Conservation (phyloP, 2,797 vertebrate genomes). For the Paramormyrops hopkinsi region DNA sequence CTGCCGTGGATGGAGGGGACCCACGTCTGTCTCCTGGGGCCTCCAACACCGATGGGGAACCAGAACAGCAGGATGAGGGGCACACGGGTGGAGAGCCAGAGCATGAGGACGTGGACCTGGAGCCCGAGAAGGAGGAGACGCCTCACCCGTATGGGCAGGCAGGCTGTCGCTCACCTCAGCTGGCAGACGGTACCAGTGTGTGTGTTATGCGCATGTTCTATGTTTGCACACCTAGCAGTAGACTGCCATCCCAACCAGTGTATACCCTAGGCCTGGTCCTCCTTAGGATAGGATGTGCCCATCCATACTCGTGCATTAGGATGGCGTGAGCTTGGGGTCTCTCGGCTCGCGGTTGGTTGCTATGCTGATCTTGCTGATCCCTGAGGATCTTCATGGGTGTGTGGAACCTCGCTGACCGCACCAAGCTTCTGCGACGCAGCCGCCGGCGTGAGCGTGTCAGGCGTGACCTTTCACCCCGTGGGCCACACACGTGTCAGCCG, state of each 20-base stretch:
- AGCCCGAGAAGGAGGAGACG: not conserved
- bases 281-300: not conserved
- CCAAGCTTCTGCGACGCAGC: not conserved
- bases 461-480: not conserved
- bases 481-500: not conserved
- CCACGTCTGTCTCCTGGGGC: slow-evolving; percentile 25
- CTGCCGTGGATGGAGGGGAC: slow-evolving; percentile 34
- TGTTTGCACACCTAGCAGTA: not conserved
- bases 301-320: not conserved
- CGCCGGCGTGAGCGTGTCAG: not conserved
- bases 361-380: not conserved
- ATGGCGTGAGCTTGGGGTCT: not conserved
- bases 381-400: not conserved
- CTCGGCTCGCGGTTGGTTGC: not conserved
- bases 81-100: not conserved
- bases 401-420: not conserved
- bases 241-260: not conserved
- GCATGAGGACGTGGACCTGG: slow-evolving; percentile 7
- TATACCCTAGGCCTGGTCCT: not conserved
- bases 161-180: slow-evolving; percentile 36
- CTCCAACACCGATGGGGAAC: not conserved
- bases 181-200: slow-evolving; percentile 50
- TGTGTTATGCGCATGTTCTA: not conserved
- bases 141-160: slow-evolving; percentile 4
- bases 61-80: not conserved